phyloP scores from a whole-genome alignment of 2,113 vertebrate genomes.

The Potamarius usumacintae region DNA sequence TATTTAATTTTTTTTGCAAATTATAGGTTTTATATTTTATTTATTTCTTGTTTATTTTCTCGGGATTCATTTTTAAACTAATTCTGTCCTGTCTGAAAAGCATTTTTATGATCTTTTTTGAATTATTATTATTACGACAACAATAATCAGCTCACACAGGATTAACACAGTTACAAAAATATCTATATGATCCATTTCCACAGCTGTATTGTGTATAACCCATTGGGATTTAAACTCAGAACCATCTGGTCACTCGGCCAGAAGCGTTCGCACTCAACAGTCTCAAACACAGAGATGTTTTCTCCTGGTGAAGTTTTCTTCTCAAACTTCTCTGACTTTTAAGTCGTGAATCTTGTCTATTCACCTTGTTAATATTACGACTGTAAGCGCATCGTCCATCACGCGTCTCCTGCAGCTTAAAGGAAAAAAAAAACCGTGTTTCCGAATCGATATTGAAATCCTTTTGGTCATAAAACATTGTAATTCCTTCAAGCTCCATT shows the following conservation, averaged over 20 bases:
- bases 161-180: neutral
- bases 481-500: slow-evolving; percentile 29
- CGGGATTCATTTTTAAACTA: too few relatives aligned
- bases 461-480: slow-evolving; percentile 29
- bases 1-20: neutral
- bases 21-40: too few relatives aligned
- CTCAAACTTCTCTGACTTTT: neutral
- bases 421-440: neutral
- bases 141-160: neutral
- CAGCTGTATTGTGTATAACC: neutral
- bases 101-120: neutral
- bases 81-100: neutral
- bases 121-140: neutral
- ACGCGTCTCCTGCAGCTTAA: neutral
- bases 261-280: too few relatives aligned
- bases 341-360: neutral
- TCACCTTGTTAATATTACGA: neutral
- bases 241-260: neutral
- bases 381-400: neutral
- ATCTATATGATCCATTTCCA: neutral
- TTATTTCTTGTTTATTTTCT: neutral
- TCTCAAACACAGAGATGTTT: neutral
- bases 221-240: neutral
- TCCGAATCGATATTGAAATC: slow-evolving; percentile 22
- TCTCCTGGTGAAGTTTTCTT: neutral